Evolutionary conservation across 2,888 invertebrate species (phyloP).

Genomic region (Quadriops clusia): DNA sequence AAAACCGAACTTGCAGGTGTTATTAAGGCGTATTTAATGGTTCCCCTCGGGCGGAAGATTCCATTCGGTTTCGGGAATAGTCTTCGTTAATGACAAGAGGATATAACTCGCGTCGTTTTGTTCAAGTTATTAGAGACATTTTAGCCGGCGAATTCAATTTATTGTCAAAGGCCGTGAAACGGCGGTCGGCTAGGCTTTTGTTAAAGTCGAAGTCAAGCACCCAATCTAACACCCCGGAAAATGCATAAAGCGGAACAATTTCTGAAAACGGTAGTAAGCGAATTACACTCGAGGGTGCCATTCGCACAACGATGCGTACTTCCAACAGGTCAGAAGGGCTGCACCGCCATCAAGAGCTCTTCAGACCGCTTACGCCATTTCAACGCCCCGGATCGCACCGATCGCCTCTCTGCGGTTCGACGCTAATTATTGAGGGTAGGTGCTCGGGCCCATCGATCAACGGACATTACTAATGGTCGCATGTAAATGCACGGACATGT

Average conservation of each 20-base stretch:
- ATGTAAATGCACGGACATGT: too few species aligned
- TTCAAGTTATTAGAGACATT: conserved; percentile 21
- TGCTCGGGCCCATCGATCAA: conserved; percentile 11
- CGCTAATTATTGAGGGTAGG: conserved; percentile 14
- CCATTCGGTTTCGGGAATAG: conserved; percentile 14
- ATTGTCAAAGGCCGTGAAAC: conserved; percentile 17
- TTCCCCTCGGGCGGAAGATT: conserved; percentile 14
- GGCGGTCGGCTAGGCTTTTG: conserved; percentile 17
- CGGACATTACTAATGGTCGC: conserved; percentile 11
- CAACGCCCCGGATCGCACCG: conserved; percentile 11
- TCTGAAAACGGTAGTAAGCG: conserved; percentile 19
- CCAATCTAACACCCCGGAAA: conserved; percentile 22
- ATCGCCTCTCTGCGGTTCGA: conserved; percentile 10
- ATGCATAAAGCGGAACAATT: conserved; percentile 25
- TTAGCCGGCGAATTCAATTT: conserved; percentile 20
- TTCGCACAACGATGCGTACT: conserved; percentile 21
- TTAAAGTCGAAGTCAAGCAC: conserved; percentile 17
- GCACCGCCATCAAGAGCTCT: conserved; percentile 13
- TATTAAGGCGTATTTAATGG: conserved; percentile 16
- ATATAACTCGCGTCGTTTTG: conserved; percentile 16
- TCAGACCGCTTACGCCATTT: too few species aligned
- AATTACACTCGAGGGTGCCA: conserved; percentile 22
- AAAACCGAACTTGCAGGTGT: too few species aligned
- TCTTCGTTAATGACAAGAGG: conserved; percentile 16
- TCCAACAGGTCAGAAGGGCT: conserved; percentile 21